Percentiles rank a stretch among this genome's conserved stretches.
Conservation (phyloP, 30 jellyfish, hydroid and myxozoan genomes). For the Phacellophora camtschatica region DNA sequence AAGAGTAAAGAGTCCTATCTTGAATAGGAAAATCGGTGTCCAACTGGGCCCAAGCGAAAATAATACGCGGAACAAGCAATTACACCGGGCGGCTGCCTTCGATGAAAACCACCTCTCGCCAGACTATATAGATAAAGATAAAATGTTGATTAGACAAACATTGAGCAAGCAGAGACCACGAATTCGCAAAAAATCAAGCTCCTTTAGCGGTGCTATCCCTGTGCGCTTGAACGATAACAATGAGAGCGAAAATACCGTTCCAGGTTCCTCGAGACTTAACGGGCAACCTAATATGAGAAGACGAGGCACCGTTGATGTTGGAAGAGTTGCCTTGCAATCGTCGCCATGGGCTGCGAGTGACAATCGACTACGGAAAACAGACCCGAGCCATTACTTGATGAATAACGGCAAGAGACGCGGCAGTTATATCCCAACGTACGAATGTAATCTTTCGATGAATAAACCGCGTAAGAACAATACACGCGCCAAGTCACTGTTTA, state of each 20-base stretch:
- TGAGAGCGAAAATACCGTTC: not conserved
- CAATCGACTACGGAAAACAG: constrained; percentile 4
- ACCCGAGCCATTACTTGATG: constrained; percentile 86
- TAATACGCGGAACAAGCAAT: not conserved
- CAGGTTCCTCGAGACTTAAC: not conserved
- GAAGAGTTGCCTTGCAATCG: constrained; percentile 13
- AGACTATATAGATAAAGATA: not conserved
- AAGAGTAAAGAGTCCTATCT: not conserved
- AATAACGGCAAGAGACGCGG: constrained; percentile 68
- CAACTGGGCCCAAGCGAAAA: not conserved
- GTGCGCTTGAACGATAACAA: not conserved
- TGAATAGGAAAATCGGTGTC: not conserved
- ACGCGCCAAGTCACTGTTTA: constrained; percentile 63
- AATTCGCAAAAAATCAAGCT: constrained; percentile 71
- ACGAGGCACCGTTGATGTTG: constrained; percentile 56
- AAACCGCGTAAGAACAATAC: constrained; percentile 8
- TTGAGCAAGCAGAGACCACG: constrained; percentile 3
- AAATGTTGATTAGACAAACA: not conserved
- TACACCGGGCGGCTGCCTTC: constrained; percentile 17
- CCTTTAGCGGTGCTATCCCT: constrained; percentile 73
- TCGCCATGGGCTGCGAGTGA: constrained; percentile 11
- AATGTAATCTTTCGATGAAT: not conserved
- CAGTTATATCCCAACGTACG: constrained; percentile 76
- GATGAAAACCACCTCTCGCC: constrained; percentile 45
- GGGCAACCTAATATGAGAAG: constrained; percentile 30